Evolutionary conservation across 2,888 invertebrate genomes (phyloP).

Genomic region (Zygothrica quintamaculata): DNA sequence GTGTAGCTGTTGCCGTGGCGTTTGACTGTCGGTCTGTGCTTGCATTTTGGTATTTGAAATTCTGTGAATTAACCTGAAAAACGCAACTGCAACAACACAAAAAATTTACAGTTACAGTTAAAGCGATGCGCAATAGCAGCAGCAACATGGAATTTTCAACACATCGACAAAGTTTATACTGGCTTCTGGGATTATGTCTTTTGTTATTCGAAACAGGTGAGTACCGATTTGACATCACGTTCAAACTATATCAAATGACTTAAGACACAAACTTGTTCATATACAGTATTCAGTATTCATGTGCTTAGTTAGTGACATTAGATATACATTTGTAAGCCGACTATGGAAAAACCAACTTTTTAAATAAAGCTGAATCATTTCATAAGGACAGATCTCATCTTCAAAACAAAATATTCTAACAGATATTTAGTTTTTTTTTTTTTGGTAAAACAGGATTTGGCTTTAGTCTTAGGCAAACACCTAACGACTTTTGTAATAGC

Average conservation of each 20-base stretch:
- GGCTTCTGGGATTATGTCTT: conserved; percentile 83
- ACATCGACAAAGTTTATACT: conserved; percentile 77
- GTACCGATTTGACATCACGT: conserved; percentile 40
- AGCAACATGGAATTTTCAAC: conserved; percentile 76
- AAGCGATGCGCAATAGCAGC: conserved; percentile 64
- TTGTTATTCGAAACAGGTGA: conserved; percentile 82
- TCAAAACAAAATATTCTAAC: conserved; percentile 30
- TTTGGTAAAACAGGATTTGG: background rate
- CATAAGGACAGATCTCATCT: background rate
- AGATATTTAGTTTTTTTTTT: conserved; percentile 10
- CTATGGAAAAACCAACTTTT: no score
- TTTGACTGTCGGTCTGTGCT: conserved; percentile 46
- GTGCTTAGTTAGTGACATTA: background rate
- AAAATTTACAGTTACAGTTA: conserved; percentile 74
- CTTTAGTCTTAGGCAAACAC: conserved; percentile 22
- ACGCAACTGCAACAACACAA: conserved; percentile 55
- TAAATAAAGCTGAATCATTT: conserved; percentile 27
- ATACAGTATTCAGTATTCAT: conserved; percentile 6
- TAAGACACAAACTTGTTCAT: conserved; percentile 37
- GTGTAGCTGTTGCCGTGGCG: conserved; percentile 22
- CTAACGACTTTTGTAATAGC: background rate
- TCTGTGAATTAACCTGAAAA: conserved; percentile 73
- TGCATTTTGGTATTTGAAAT: conserved; percentile 65
- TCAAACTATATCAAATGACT: conserved; percentile 43
- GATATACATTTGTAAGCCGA: background rate